Base-by-base conservation (phyloP, 37 sponge, comb jelly and placozoan genomes). In the Chondrosia reniformis region DNA sequence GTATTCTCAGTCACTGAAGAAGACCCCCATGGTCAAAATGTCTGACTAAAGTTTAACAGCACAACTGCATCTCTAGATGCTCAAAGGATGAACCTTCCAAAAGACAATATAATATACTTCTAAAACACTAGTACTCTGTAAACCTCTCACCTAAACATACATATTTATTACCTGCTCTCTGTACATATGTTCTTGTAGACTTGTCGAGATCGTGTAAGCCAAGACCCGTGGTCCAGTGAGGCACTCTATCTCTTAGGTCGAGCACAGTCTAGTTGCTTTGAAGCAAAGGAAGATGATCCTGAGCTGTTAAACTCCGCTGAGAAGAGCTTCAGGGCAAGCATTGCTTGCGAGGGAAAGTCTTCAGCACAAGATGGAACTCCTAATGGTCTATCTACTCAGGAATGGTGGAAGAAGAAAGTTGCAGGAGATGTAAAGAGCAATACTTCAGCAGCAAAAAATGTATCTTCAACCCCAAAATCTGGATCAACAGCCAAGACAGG, bases 211-310 rank as follows among this genome's bases (percentile, higher is more conserved):
- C 89, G 85, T 39, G 98, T 91, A 25, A 44, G 55, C 15, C 81
- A 91, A 4, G 83, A 91, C 77, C 88, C 95, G 17, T 84, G 81
- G 59, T 91, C 87, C 42, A 87, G 91, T 44, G 72, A 84, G 74
- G 89, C 90, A 17, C 90, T 97, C 64, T 75, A 80, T 61, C 85
- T 85, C 64, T 82, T 97, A 0, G 98, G 98, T 2, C 84, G 82
- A 62, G 92, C 89, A 1, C 92, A 91, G 75, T 86, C 94, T 33
- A 61, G 77, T 46, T 58, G 85, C 46, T 91, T 80, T 77, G 94
- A 94, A 42, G 72, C 85, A 22, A 83, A 82, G 0, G 84, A 62
- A 30, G 44, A 31, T 27, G 79, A 83, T 44, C 32, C 32, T 3
- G 36, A 34, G 9, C 67, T 80, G 63, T 77, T 97, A 19, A 41